Evolutionary conservation across 2,113 vertebrate genomes (phyloP), one percentile per base, ranked within the genome.

Genomic region (Chloropsis hardwickii): DNA sequence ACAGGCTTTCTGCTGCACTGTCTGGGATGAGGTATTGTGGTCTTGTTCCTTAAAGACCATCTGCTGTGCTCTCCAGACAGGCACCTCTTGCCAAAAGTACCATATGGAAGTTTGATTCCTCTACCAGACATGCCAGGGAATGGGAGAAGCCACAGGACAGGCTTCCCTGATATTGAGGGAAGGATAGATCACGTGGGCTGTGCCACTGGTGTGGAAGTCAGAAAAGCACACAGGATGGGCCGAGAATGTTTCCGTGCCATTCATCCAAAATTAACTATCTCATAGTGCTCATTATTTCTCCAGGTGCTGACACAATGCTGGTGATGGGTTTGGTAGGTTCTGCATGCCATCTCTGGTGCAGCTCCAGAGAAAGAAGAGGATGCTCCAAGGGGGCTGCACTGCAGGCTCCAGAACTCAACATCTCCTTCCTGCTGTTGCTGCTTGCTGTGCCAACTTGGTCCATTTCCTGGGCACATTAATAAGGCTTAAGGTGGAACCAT

Each of bases 1-100:
- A 1, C 39, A 88, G 82, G 11, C 25, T 71, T 86, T 80, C 54
- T 73, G 67, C 76, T 83, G 33, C 24, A 17, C 54, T n/a, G 14
- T 62, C 74, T 83, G 50, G 71, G 42, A 37, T 65, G 80, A 92
- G 17, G 19, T 48, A 47, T 20, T 58, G 35, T 74, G 64, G 39
- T 83, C 79, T 83, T 83, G 42, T 3, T 90, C 64, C 62, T 81
- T 58, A 83, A 82, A 80, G 74, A 58, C 37, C 48, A 57, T 81
- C 69, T 92, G 92, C 58, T 65, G n/a, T 70, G 50, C 45, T 93
- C 37, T 82, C 51, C 70, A 78, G 71, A 80, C 86, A 88, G 51
- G 25, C n/a, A 40, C 27, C 22, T 69, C 39, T 35, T 72, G 81
- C 74, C 74, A 85, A 93, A 45, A 15, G 28, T 33, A 54, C 47